Base-by-base conservation (phyloP, 2,888 invertebrate species). In the Mythimna vitellina region DNA sequence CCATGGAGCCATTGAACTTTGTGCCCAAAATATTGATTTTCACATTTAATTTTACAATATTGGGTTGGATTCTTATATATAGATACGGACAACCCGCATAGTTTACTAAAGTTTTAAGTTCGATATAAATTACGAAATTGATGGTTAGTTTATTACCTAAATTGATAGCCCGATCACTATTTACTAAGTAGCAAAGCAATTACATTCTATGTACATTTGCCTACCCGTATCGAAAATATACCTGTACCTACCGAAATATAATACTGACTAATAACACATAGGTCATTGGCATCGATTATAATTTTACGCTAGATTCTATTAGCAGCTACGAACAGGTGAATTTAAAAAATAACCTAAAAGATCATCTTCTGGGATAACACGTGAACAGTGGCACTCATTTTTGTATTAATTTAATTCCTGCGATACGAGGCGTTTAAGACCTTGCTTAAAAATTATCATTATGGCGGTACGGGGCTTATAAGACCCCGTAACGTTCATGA, bases 111-210 rank as follows among this genome's bases (percentile, higher is more conserved):
- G 49, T 20, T 20, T 20, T 20, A 46, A 17, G 46, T 46, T 32
- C 25, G 20, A 5, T 10, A 42, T 14, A 38, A 25, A 38, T 54
- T 32, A 1, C 3, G n/a, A 54, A 58, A 49, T 4, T 4, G 5
- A 29, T 20, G 49, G 17, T 65, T 22, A 5, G 38, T 62, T 58
- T 42, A 46, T 14, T n/a, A 38, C 22, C 42, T 20, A 63, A 77
- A 60, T 60, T 49, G 35, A 29, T 54, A 14, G 22, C 46, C 7
- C 25, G 14, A 25, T 73, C 22, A 63, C 57, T 29, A 63, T 63
- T 63, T 14, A 57, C 54, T 60, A 65, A 69, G 75, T 66, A 53
- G 51, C 42, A 29, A 46, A 63, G 20, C 32, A 57, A 65, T 63
- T 62, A 49, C 29, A 49, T 63, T 29, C 32, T 35, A 64, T 29